Percentiles rank a stretch among this genome's conserved stretches.
These are phyloP conservation scores for Eulithis prunata DNA, from an alignment of 2,888 invertebrate genomes.

Conservation along the genomic window DNA sequence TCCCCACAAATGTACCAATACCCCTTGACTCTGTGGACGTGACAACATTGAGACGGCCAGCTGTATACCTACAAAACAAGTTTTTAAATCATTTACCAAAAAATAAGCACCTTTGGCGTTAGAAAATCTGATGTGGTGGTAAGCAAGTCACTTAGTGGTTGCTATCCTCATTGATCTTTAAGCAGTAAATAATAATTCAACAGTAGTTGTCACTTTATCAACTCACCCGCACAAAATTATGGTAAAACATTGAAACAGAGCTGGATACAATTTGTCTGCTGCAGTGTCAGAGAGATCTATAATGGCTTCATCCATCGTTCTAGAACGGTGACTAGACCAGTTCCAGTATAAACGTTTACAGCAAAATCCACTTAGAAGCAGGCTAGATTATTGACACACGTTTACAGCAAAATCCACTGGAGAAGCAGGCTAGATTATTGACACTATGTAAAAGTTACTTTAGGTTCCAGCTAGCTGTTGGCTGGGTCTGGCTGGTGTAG, in stretches of 20 bases:
- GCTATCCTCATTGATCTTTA: too few relatives aligned
- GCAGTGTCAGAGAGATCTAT: constrained; percentile 58
- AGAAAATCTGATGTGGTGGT: too few relatives aligned
- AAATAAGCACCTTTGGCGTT: too few relatives aligned
- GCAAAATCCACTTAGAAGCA: not conserved
- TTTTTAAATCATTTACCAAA: not conserved
- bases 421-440: too few relatives aligned
- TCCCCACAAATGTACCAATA: constrained; percentile 95
- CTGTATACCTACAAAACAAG: constrained; percentile 87
- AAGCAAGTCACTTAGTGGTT: too few relatives aligned
- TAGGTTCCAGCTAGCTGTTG: too few relatives aligned
- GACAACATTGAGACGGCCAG: constrained; percentile 92
- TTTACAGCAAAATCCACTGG: not conserved
- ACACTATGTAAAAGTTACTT: too few relatives aligned
- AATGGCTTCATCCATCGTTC: constrained; percentile 52
- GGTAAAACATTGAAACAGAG: constrained; percentile 95
- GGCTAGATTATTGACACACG: too few relatives aligned
- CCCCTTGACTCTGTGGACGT: constrained; percentile 94
- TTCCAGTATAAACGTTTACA: not conserved
- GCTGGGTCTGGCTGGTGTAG: too few relatives aligned
- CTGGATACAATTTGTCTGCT: constrained; percentile 94
- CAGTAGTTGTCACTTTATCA: not conserved
- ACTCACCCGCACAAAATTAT: constrained; percentile 95
- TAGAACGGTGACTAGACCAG: not conserved
- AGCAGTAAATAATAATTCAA: too few relatives aligned